Evolutionary conservation across 2,113 vertebrate genomes (phyloP).

Genomic region (Aegithalos caudatus): DNA sequence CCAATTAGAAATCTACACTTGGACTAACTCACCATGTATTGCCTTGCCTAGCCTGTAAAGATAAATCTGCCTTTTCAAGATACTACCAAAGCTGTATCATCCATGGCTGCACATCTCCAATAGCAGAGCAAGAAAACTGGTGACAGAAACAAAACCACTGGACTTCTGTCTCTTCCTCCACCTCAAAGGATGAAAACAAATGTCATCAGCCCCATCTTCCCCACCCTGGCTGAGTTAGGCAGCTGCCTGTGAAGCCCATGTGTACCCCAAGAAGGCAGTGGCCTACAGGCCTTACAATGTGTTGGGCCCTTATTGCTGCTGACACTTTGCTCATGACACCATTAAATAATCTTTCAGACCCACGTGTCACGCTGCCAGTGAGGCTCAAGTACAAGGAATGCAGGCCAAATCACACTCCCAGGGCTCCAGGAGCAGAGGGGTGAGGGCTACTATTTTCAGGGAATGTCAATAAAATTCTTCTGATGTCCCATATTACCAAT

Average conservation of each 20-base stretch:
- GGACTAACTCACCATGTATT: constrained; percentile 28
- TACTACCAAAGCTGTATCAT: neutral
- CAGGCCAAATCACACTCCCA: neutral
- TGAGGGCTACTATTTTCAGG: neutral
- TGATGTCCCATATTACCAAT: neutral
- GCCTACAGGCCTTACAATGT: neutral
- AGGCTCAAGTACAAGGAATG: neutral
- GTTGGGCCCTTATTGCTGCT: neutral
- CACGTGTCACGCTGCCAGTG: accelerated
- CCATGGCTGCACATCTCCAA: neutral
- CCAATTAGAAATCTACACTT: neutral
- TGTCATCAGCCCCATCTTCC: neutral
- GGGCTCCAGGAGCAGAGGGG: neutral
- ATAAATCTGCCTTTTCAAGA: neutral
- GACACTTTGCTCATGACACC: constrained; percentile 17
- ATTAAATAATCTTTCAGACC: neutral
- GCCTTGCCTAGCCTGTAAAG: neutral
- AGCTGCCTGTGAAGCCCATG: neutral
- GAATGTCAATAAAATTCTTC: neutral
- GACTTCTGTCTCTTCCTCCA: neutral
- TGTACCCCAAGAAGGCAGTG: neutral
- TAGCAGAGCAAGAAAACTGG: neutral
- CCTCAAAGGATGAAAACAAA: neutral
- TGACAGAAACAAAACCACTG: neutral
- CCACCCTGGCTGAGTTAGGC: neutral